Base-by-base conservation (phyloP, 2,888 invertebrate genomes). In the Ochropleura plecta region DNA sequence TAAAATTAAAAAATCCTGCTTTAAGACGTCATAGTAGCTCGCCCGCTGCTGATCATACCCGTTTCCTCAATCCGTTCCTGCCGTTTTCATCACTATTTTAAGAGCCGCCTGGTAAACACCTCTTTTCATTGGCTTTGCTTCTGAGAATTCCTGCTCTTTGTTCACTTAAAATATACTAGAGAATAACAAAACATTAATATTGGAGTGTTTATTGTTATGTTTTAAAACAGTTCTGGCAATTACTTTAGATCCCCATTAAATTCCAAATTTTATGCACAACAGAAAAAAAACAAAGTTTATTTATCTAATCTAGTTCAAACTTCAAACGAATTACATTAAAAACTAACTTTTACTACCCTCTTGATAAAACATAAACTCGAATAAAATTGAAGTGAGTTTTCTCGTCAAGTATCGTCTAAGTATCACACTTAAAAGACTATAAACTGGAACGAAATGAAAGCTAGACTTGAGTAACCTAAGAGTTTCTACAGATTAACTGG, bases 311-410 rank as follows among this genome's bases (percentile, higher is more conserved):
- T 62, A 66, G 14, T 55, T 73, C 66, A 48, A 72, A 73, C 62
- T 78, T 78, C 40, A 63, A 59, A 53, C 18, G 46, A 74, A 67
- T 63, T 55, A 46, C 65, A 73, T 80, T 62, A 44, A 51, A 62
- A 64, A 57, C 66, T 73, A 40, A 66, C 40, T 73, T 73, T 62
- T 42, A 81, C 12, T 57, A 9, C 40, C 5, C 12, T 70, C 16
- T 66, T 68, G 10, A 63, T 40, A 42, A 66, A 59, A 63, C 62
- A 62, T 57, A 67, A 81, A 71, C 48, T 70, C 60, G 5, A 72
- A 72, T 76, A 72, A 62, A 68, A 82, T n/a, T 49, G 8, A 53
- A 82, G 55, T 73, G 57, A 71, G 51, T 63, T 78, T 49, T 51
- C 48, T 73, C 30, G 65, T 70, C 40, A 73, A 70, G 57, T 67